A percentile compares a stretch with the other conserved stretches of the same genome.
Conservation (phyloP, 1,140 invertebrate genomes). For the Gonatopus flavifemur region DNA sequence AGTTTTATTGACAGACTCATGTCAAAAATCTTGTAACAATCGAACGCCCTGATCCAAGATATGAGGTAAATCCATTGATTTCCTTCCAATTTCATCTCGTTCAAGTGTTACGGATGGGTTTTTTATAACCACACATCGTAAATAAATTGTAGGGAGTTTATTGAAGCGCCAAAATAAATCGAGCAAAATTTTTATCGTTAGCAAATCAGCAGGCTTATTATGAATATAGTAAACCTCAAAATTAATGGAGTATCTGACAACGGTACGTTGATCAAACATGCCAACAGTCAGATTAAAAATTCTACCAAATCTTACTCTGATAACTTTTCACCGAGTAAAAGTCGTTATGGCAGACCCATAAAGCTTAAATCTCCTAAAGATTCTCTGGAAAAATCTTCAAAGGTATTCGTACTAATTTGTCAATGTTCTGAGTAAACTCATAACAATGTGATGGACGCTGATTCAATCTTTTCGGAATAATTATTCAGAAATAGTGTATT, state of each 20-base stretch:
- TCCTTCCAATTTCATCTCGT: too few relatives aligned
- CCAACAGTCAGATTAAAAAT: neutral
- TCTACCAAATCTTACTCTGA: neutral
- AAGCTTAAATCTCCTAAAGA: conserved; percentile 16
- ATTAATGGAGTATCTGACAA: neutral
- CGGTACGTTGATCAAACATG: neutral
- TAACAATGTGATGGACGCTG: too few relatives aligned
- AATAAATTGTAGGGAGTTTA: conserved; percentile 10
- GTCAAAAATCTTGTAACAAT: neutral
- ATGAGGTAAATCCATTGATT: too few relatives aligned
- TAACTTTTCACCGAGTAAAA: conserved; percentile 6
- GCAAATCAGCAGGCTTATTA: too few relatives aligned
- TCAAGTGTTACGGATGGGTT: too few relatives aligned
- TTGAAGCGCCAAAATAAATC: conserved; percentile 13
- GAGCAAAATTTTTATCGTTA: too few relatives aligned
- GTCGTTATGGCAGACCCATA: conserved; percentile 30
- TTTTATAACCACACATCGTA: too few relatives aligned
- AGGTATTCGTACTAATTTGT: conserved; percentile 11
- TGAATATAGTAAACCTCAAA: too few relatives aligned
- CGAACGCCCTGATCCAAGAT: neutral
- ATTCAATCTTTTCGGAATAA: neutral
- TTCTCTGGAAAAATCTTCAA: conserved; percentile 7
- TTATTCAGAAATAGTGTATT: neutral
- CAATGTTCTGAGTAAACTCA: too few relatives aligned
- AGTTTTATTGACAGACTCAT: neutral